A percentile compares a stretch with the other conserved stretches of the same genome.
Conservation (phyloP, 2,888 invertebrate species). For the Hypena proboscidalis region DNA sequence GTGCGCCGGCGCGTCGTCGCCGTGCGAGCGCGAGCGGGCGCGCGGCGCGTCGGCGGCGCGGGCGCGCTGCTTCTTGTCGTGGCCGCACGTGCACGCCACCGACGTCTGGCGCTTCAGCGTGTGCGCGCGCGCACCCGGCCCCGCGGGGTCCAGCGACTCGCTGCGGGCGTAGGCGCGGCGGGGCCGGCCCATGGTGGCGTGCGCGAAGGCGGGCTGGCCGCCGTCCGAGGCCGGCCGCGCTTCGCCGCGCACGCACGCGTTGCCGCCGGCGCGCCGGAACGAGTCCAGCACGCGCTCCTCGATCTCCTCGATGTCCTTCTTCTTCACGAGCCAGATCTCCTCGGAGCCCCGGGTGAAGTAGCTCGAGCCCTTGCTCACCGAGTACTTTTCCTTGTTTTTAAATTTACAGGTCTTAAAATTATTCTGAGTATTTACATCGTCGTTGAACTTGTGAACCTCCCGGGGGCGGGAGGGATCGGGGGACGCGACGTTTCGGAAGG, state of each 20-base stretch:
- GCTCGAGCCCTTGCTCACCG: slow-evolving; percentile 77
- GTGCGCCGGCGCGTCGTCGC: slow-evolving; percentile 69
- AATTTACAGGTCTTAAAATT: slow-evolving; percentile 72
- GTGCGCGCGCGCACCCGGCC: slow-evolving; percentile 68
- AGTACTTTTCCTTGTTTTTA: slow-evolving; percentile 71
- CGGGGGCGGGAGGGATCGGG: slow-evolving; percentile 58
- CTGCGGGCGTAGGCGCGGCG: slow-evolving; percentile 70
- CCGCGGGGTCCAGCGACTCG: slow-evolving; percentile 74
- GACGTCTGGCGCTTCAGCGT: slow-evolving; percentile 76
- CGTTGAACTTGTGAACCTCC: slow-evolving; percentile 53
- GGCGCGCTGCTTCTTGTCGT: slow-evolving; percentile 74
- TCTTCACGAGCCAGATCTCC: slow-evolving; percentile 82
- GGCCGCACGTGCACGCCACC: slow-evolving; percentile 78
- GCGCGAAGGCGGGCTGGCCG: slow-evolving; percentile 61
- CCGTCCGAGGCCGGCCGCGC: slow-evolving; percentile 60
- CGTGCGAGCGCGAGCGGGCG: slow-evolving; percentile 73
- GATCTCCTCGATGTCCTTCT: slow-evolving; percentile 80
- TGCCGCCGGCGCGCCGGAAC: slow-evolving; percentile 71
- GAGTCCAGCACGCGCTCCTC: slow-evolving; percentile 79
- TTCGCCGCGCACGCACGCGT: slow-evolving; percentile 51
- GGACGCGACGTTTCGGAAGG: slow-evolving; percentile 78
- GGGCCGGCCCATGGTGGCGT: slow-evolving; percentile 63
- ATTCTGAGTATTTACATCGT: slow-evolving; percentile 66
- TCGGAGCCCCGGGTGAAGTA: slow-evolving; percentile 80
- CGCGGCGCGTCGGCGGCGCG: slow-evolving; percentile 60